These are phyloP conservation scores for Leiothrix lutea DNA, from an alignment of 2,113 vertebrate genomes.

Conservation along the genomic window DNA sequence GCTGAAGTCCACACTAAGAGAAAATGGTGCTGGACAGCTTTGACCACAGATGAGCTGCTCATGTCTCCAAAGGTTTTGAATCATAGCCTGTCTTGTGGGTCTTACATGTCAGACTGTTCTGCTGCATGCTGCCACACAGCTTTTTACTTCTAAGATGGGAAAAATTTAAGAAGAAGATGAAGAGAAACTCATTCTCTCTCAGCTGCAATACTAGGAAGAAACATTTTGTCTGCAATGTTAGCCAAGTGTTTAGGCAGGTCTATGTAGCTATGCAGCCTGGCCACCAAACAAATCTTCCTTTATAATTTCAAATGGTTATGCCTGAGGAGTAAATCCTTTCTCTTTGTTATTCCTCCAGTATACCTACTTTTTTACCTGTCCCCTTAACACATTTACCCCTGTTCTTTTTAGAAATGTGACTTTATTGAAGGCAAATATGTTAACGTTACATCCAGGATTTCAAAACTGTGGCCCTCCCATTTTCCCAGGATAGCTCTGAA, in stretches of 20 bases:
- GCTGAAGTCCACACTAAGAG: neutral
- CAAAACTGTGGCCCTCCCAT: neutral
- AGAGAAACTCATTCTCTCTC: neutral
- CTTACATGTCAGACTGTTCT: neutral
- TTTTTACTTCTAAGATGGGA: neutral
- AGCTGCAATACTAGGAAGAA: neutral
- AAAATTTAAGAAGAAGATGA: neutral
- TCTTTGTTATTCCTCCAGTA: neutral
- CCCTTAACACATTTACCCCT: neutral
- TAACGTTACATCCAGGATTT: neutral
- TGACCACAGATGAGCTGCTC: neutral
- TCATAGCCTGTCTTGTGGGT: neutral
- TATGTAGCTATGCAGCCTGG: neutral
- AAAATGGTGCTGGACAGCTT: neutral
- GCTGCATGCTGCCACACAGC: neutral
- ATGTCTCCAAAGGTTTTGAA: neutral
- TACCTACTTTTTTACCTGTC: neutral
- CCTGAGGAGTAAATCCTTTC: neutral
- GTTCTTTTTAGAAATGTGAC: neutral
- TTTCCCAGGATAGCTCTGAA: neutral
- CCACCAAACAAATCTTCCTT: fast-evolving
- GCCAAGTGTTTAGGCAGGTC: neutral
- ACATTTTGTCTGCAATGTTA: neutral
- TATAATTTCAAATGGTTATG: neutral
- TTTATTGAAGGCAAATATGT: neutral